Conservation (phyloP, 2,888 invertebrate genomes). For the Cephus spinipes region DNA sequence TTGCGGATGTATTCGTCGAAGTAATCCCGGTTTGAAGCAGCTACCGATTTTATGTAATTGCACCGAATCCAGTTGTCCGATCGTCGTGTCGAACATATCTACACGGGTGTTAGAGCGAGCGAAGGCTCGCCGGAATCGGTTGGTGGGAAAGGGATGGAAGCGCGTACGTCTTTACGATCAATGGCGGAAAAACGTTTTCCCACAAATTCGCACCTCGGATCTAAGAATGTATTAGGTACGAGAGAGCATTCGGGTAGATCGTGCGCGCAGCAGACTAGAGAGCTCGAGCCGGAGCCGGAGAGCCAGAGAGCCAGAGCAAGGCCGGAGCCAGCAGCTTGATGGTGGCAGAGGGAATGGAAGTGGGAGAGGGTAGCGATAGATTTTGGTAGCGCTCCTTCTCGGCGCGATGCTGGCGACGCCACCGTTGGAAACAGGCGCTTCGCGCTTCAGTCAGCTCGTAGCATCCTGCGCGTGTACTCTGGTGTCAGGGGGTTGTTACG, state of each 20-base stretch:
- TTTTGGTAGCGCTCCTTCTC: constrained; percentile 49
- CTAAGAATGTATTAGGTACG: constrained; percentile 34
- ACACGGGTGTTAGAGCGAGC: too few species aligned
- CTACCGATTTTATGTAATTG: too few species aligned
- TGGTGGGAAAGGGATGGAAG: too few species aligned
- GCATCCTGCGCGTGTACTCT: constrained; percentile 51
- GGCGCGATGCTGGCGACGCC: constrained; percentile 58
- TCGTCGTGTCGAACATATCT: too few species aligned
- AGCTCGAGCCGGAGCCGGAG: background rate
- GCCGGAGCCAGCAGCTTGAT: too few species aligned
- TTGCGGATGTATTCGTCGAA: too few species aligned
- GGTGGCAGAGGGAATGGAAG: background rate
- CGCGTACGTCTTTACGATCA: too few species aligned
- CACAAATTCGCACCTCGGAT: constrained; percentile 31
- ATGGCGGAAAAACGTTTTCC: constrained; percentile 11
- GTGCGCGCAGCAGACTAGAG: background rate
- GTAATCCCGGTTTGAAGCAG: too few species aligned
- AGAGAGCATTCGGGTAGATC: constrained; percentile 13
- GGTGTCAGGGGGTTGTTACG: too few species aligned
- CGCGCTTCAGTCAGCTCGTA: constrained; percentile 60
- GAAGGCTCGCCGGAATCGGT: too few species aligned
- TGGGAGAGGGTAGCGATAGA: constrained; percentile 20
- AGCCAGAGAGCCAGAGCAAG: too few species aligned
- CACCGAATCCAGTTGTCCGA: too few species aligned
- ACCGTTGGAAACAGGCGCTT: constrained; percentile 27